Evolutionary conservation across 2,113 vertebrate species (phyloP), one percentile per base, ranked within the genome.

Genomic region (Poeciliopsis prolifica): DNA sequence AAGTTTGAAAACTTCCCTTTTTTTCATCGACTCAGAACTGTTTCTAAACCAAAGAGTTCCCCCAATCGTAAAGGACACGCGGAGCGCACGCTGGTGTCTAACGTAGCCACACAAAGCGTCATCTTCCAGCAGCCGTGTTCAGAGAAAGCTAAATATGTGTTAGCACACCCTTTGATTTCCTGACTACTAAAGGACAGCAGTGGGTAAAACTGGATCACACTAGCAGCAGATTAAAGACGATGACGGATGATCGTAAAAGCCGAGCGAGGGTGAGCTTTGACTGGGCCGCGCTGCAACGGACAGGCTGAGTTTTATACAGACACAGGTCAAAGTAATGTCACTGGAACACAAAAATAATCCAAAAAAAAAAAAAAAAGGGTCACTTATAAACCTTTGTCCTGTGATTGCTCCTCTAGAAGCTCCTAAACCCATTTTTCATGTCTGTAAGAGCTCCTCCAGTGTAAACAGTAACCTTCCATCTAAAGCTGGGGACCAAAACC

Each of bases 191-290:
- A 48, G 44, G 17, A 77, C 68, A 94, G 88, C 84, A 88, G 88
- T 86, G 88, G 19, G 72, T 78, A 81, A 83, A 90, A 87, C 64
- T 83, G 86, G 84, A 80, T 87, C 89, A 93, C 82, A 82, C 28
- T 85, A 93, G 90, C 92, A 94, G 92, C 91, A 94, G 85, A 85
- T 88, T 81, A 69, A 92, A 82, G 30, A 76, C 74, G 78, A 66
- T 78, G 70, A 79, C 65, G 67, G 77, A 81, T 76, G 63, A 71
- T 81, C 61, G 81, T 19, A 58, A 67, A 58, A 72, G 71, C 68
- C 79, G 67, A 42, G 6, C 7, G 68, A 75, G 65, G 42, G 66
- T 37, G 65, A 33, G 77, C 63, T 44, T 48, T 61, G 19, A 24
- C 58, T 61, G 51, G 26, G 22, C 40, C 75, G 61, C 12, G 42